Percentiles rank a stretch among this genome's conserved stretches.
These are phyloP conservation scores for Perca schrenkii DNA, from an alignment of 2,113 vertebrate genomes.

Conservation along the genomic window DNA sequence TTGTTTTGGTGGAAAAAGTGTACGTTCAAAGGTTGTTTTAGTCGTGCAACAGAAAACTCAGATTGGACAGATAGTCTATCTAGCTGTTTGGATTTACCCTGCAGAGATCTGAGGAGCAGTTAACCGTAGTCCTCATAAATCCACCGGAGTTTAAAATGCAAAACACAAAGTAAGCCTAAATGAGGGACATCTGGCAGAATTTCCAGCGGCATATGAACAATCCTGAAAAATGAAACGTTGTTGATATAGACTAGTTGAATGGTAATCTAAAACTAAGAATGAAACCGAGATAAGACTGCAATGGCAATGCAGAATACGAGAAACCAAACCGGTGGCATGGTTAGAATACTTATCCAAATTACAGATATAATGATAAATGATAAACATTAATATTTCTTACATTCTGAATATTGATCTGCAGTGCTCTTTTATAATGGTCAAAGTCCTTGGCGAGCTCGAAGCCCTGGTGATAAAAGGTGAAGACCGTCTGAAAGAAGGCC, in stretches of 20 bases:
- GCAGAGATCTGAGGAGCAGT: no score
- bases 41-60: no score
- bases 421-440: constrained; percentile 94
- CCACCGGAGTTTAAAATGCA: no score
- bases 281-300: background rate
- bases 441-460: constrained; percentile 98
- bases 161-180: no score
- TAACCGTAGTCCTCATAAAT: no score
- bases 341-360: background rate
- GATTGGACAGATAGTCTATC: no score
- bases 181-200: no score
- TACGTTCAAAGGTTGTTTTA: no score
- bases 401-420: constrained; percentile 99
- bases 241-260: background rate
- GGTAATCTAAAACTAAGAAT: background rate
- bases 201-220: no score
- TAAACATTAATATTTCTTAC: constrained; percentile 84
- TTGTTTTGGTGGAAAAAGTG: no score
- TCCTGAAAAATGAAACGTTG: no score
- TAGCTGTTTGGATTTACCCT: no score
- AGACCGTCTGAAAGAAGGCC: constrained; percentile 98
- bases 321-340: background rate
- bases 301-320: background rate
- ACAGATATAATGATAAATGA: background rate
- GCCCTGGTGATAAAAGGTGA: constrained; percentile 98